These are phyloP conservation scores for Erynnis tages DNA, from an alignment of 2,888 invertebrate genomes.

Conservation along the genomic window DNA sequence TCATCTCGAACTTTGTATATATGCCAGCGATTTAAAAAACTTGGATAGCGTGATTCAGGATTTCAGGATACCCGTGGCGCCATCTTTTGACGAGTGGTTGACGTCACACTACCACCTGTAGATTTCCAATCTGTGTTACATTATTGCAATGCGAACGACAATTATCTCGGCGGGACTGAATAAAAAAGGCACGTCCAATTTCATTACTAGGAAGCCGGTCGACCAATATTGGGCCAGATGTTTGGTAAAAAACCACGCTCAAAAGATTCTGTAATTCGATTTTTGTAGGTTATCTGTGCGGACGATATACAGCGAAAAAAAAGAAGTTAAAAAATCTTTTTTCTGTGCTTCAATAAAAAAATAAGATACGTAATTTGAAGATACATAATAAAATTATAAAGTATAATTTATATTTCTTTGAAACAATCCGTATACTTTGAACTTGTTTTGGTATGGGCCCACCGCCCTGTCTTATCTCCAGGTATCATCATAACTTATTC, in stretches of 20 bases:
- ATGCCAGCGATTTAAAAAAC: too few species aligned
- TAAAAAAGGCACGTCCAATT: conserved; percentile 34
- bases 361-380: too few species aligned
- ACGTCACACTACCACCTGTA: background rate
- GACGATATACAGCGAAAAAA: background rate
- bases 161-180: conserved; percentile 33
- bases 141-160: conserved; percentile 33
- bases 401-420: too few species aligned
- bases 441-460: too few species aligned
- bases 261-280: conserved; percentile 7
- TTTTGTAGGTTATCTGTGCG: conserved; percentile 16
- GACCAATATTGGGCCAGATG: conserved; percentile 11
- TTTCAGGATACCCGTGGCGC: too few species aligned
- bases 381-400: too few species aligned
- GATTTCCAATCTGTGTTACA: conserved; percentile 11
- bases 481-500: too few species aligned
- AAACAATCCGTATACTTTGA: too few species aligned
- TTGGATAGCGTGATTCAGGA: too few species aligned
- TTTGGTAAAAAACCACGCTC: conserved; percentile 2
- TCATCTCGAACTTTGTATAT: too few species aligned
- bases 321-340: background rate
- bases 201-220: conserved; percentile 32
- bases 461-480: too few species aligned
- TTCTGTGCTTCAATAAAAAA: background rate
- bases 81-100: too few species aligned